Percentiles rank a stretch among this genome's conserved stretches.
Evolutionary conservation across 2,888 invertebrate genomes (phyloP).

Genomic region (Erebia ligea): DNA sequence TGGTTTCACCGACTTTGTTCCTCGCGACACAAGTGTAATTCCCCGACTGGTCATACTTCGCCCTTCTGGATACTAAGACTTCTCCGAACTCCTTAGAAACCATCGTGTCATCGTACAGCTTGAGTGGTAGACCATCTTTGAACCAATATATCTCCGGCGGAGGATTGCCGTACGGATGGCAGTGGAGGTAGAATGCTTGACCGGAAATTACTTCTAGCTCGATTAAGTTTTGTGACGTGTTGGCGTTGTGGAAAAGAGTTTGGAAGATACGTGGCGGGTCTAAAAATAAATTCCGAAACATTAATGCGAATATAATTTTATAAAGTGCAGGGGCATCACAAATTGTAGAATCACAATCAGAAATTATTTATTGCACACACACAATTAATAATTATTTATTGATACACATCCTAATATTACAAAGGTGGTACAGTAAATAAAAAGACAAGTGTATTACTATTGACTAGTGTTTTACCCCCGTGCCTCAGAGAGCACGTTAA

Average conservation of each 20-base stretch:
- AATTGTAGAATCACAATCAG: no score
- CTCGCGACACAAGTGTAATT: slow-evolving; percentile 84
- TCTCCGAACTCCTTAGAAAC: slow-evolving; percentile 67
- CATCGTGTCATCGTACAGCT: slow-evolving; percentile 77
- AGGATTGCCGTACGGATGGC: slow-evolving; percentile 84
- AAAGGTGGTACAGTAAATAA: no score
- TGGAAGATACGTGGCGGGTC: slow-evolving; percentile 73
- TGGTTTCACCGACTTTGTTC: slow-evolving; percentile 79
- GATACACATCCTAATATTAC: no score
- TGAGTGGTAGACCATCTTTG: slow-evolving; percentile 70
- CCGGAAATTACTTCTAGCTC: slow-evolving; percentile 68
- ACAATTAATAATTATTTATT: no score
- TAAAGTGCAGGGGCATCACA: no score
- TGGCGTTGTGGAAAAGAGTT: slow-evolving; percentile 53
- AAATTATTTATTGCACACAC: no score
- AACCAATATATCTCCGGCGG: slow-evolving; percentile 84
- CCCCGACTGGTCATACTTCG: slow-evolving; percentile 66
- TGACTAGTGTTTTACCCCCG: no score
- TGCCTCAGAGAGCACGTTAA: no score
- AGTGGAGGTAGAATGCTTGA: slow-evolving; percentile 73
- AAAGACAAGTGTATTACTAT: no score
- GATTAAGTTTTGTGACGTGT: slow-evolving; percentile 48
- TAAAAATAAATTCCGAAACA: slow-evolving; percentile 48
- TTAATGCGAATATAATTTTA: no score
- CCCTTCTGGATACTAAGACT: slow-evolving; percentile 59